Percentiles rank a stretch among this genome's conserved stretches.
Evolutionary conservation across 2,888 invertebrate genomes (phyloP).

Genomic region (Drosophila siamana): DNA sequence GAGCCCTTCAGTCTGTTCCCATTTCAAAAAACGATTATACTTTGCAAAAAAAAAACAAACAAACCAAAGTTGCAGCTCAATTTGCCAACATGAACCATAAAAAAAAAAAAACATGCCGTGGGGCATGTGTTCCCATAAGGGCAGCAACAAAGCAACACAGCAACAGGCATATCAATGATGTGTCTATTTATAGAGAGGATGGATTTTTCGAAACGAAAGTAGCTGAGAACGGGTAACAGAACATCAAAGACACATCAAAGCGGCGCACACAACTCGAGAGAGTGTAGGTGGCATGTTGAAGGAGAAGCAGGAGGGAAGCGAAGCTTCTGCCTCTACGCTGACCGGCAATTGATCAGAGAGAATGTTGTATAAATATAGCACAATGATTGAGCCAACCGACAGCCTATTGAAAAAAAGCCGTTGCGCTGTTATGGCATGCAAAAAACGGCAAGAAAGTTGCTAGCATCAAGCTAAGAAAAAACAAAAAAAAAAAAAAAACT

Average conservation of each 20-base stretch:
- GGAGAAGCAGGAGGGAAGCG: background rate
- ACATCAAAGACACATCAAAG: conserved; percentile 65
- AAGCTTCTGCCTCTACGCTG: conserved; percentile 7
- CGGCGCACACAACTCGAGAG: background rate
- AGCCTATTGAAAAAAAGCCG: conserved; percentile 18
- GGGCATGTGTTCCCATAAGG: conserved; percentile 41
- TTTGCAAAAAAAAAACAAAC: conserved; percentile 1
- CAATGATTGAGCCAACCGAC: conserved; percentile 39
- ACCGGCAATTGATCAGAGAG: conserved; percentile 46
- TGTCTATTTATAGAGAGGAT: conserved; percentile 42
- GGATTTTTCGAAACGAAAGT: conserved; percentile 43
- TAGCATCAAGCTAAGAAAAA: conserved; percentile 51
- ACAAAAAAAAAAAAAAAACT: too few relatives aligned
- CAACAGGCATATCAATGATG: conserved; percentile 8
- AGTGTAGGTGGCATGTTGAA: conserved; percentile 1
- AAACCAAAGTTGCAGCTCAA: conserved; percentile 55
- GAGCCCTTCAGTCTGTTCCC: conserved; percentile 41
- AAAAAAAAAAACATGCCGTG: conserved; percentile 9
- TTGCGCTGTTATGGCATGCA: conserved; percentile 64
- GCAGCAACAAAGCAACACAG: conserved; percentile 28
- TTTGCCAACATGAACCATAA: conserved; percentile 30
- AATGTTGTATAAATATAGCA: conserved; percentile 60
- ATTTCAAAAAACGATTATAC: conserved; percentile 35
- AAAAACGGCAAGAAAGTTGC: conserved; percentile 75
- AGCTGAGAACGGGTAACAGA: conserved; percentile 25